phyloP scores from a whole-genome alignment of 2,113 vertebrate species.

The Tympanuchus pallidicinctus region DNA sequence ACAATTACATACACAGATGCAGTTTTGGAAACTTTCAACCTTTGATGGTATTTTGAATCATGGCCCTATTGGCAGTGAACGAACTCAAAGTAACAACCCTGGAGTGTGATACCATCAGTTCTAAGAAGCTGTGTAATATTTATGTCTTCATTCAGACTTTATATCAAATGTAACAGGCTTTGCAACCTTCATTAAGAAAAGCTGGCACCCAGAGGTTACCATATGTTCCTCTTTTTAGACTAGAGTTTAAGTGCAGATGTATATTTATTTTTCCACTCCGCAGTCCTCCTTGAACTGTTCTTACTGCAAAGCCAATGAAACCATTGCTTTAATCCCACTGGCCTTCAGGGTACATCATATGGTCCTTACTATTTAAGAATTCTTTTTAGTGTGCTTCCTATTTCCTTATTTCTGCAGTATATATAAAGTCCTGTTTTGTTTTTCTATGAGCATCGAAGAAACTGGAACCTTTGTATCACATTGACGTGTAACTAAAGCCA shows the following conservation, averaged over 20 bases:
- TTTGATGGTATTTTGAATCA: constrained; percentile 70
- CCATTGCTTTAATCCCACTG: constrained; percentile 47
- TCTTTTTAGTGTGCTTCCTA: constrained; percentile 40
- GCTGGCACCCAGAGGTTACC: constrained; percentile 73
- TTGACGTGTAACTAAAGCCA: constrained; percentile 6
- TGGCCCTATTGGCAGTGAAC: constrained; percentile 40
- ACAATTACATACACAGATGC: constrained; percentile 66
- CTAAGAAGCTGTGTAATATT: constrained; percentile 71
- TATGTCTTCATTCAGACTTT: constrained; percentile 72
- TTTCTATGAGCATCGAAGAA: background rate
- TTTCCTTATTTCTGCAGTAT: constrained; percentile 51
- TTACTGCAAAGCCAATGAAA: constrained; percentile 66
- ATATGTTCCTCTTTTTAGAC: constrained; percentile 69
- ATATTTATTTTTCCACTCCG: constrained; percentile 75
- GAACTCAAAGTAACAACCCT: constrained; percentile 50
- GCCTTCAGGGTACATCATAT: constrained; percentile 62
- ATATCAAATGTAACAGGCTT: constrained; percentile 67
- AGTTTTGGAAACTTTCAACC: constrained; percentile 68
- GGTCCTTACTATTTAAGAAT: constrained; percentile 58
- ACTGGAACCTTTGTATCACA: constrained; percentile 1
- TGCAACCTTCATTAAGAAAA: constrained; percentile 77
- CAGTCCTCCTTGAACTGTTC: constrained; percentile 57
- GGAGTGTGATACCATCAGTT: constrained; percentile 61
- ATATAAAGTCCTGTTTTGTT: constrained; percentile 3
- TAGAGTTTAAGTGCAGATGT: constrained; percentile 62